A percentile compares a stretch with the other conserved stretches of the same genome.
These are phyloP conservation scores for Augochlora pura DNA, from an alignment of 1,140 invertebrate genomes.

Conservation along the genomic window DNA sequence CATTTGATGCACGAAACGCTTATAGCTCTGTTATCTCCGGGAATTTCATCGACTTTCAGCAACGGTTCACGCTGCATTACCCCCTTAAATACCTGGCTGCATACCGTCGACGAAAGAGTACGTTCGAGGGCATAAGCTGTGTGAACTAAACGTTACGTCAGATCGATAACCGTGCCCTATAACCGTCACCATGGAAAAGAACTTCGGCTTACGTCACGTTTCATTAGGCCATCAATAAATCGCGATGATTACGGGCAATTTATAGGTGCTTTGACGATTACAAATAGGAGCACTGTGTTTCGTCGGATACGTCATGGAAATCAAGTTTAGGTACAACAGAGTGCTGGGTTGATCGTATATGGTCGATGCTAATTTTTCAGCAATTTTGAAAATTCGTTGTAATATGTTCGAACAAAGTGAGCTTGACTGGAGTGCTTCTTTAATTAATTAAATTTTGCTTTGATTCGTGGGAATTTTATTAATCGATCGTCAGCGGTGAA, in stretches of 20 bases:
- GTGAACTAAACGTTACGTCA: background rate
- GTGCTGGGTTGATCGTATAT: too few species aligned
- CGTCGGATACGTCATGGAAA: background rate
- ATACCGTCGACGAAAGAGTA: background rate
- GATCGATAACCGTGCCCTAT: background rate
- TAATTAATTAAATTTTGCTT: too few species aligned
- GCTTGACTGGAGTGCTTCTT: too few species aligned
- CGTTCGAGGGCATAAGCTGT: background rate
- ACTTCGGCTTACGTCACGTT: background rate
- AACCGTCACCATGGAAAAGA: constrained; percentile 1
- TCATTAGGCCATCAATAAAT: constrained; percentile 4
- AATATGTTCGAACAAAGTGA: too few species aligned
- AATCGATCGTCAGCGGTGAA: too few species aligned
- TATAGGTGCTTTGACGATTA: constrained; percentile 1
- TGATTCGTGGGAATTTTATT: too few species aligned
- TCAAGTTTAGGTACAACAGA: too few species aligned
- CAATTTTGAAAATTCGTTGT: too few species aligned
- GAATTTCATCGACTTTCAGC: background rate
- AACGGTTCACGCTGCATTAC: background rate
- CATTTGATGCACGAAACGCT: background rate
- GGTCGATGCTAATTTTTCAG: too few species aligned
- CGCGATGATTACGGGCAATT: background rate
- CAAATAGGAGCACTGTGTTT: background rate
- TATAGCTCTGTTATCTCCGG: background rate
- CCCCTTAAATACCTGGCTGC: background rate